Evolutionary conservation across 2,797 vertebrate species (phyloP).

Genomic region (Kryptolebias ocellatus): DNA sequence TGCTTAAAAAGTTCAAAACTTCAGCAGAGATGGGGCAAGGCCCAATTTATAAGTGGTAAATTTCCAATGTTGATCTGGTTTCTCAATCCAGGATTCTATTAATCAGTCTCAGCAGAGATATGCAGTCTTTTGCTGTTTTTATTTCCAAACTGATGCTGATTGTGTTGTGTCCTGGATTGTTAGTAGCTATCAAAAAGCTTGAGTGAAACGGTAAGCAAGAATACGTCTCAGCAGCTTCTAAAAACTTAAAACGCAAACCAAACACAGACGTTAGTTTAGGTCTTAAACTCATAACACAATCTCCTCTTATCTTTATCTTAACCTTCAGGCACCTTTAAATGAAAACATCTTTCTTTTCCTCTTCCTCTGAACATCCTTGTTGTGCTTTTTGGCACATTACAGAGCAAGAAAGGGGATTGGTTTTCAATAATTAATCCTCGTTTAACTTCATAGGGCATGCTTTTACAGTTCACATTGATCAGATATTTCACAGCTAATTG

Average conservation of each 20-base stretch:
- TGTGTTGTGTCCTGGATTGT: not conserved
- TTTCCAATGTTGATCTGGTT: not conserved
- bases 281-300: constrained; percentile 18
- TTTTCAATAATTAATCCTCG: constrained; percentile 79
- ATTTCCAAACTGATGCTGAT: not conserved
- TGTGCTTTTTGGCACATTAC: constrained; percentile 58
- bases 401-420: constrained; percentile 54
- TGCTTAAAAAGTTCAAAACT: not conserved
- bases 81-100: not conserved
- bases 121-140: not conserved
- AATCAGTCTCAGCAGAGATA: not conserved
- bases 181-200: not conserved
- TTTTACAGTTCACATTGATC: constrained; percentile 70
- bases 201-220: constrained; percentile 6
- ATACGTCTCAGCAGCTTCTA: constrained; percentile 35
- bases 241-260: constrained; percentile 37
- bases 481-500: constrained; percentile 72
- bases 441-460: constrained; percentile 73
- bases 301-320: constrained; percentile 43
- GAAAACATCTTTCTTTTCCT: constrained; percentile 43
- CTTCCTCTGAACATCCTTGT: constrained; percentile 45
- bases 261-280: constrained; percentile 29
- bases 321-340: constrained; percentile 60
- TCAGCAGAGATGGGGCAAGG: not conserved
- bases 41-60: not conserved